Percentiles rank a stretch among this genome's conserved stretches.
phyloP scores from a whole-genome alignment of 2,113 vertebrate genomes.

The Paramisgurnus dabryanus region DNA sequence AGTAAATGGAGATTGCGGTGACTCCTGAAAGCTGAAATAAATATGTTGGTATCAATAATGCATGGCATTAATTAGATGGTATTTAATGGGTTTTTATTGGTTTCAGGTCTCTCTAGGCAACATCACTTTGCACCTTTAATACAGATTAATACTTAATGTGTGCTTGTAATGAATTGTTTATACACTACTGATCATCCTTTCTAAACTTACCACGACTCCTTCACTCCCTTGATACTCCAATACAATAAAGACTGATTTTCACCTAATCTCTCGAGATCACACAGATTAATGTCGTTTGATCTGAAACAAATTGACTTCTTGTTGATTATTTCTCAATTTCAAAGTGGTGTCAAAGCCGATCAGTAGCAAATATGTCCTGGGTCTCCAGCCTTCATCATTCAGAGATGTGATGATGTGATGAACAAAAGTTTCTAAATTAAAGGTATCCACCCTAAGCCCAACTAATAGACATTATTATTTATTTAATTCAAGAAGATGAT shows the following conservation, averaged over 20 bases:
- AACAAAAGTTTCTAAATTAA: too few relatives aligned
- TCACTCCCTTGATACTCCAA: conserved; percentile 24
- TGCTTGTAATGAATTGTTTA: conserved; percentile 71
- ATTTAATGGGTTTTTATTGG: conserved; percentile 71
- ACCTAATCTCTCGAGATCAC: conserved; percentile 29
- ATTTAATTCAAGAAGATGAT: too few relatives aligned
- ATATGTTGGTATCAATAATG: conserved; percentile 71
- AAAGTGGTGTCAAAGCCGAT: not conserved
- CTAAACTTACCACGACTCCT: conserved; percentile 60
- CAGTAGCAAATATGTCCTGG: too few relatives aligned
- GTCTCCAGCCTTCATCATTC: too few relatives aligned
- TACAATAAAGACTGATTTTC: conserved; percentile 30
- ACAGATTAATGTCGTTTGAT: conserved; percentile 15
- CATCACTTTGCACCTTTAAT: conserved; percentile 75
- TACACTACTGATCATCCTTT: conserved; percentile 68
- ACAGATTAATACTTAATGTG: conserved; percentile 72
- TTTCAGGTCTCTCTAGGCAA: conserved; percentile 64
- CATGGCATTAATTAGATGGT: conserved; percentile 70
- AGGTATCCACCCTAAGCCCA: too few relatives aligned
- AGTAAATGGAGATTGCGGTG: conserved; percentile 51
- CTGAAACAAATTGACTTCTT: conserved; percentile 10
- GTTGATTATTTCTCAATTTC: conserved; percentile 22
- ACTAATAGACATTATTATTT: too few relatives aligned
- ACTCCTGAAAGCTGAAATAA: conserved; percentile 63
- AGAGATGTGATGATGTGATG: too few relatives aligned